Conservation (phyloP, 2,797 vertebrate species). For the Falco rusticolus region DNA sequence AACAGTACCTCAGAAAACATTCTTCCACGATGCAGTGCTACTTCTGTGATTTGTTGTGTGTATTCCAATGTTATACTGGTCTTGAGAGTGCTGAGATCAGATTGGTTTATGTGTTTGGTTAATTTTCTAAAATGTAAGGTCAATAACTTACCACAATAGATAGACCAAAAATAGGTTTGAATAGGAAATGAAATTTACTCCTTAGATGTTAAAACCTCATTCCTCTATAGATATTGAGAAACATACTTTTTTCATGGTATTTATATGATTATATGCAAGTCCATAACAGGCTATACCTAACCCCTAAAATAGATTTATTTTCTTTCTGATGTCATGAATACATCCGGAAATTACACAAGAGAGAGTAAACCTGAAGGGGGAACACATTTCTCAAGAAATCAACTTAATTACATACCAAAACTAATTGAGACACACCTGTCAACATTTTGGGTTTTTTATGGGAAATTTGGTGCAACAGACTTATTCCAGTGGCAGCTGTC, state of each 20-base stretch:
- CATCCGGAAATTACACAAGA: not conserved
- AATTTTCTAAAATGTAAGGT: not conserved
- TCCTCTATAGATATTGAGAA: not conserved
- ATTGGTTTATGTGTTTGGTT: not conserved
- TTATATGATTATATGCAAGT: not conserved
- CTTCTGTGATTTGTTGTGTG: not conserved
- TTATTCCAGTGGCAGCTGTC: conserved; percentile 9
- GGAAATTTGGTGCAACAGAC: not conserved
- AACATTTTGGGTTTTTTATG: not conserved
- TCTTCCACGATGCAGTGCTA: not conserved
- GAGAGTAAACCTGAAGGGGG: not conserved
- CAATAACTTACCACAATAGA: not conserved
- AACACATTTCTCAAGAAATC: conserved; percentile 22
- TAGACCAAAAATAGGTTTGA: not conserved
- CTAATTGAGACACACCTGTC: conserved; percentile 52
- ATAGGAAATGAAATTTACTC: not conserved
- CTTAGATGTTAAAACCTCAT: not conserved
- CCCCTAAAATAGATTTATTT: not conserved
- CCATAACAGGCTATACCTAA: not conserved
- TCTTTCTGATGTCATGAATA: not conserved
- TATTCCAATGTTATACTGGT: not conserved
- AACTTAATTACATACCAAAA: conserved; percentile 50
- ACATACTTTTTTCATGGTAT: not conserved
- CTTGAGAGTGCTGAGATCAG: not conserved
- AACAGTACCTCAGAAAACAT: not conserved